Conservation (phyloP, 1,140 invertebrate species). For the Euura lappo region DNA sequence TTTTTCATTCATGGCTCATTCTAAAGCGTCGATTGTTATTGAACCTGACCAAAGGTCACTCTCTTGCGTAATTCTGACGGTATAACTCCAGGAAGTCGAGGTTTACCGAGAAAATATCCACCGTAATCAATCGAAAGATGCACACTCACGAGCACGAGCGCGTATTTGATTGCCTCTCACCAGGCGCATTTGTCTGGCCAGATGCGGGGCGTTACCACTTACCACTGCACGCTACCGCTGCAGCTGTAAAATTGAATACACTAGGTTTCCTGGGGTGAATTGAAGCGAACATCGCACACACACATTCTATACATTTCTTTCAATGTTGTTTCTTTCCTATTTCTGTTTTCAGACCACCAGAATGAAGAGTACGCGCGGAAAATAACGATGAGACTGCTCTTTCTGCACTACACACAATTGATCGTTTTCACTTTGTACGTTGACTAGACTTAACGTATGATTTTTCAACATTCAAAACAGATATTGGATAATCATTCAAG, state of each 20-base stretch:
- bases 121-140: neutral
- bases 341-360: neutral
- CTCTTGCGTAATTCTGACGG: too few species aligned
- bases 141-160: neutral
- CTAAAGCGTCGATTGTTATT: too few species aligned
- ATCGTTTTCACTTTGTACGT: neutral
- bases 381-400: neutral
- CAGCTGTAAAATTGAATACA: neutral
- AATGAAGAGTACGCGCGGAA: slow-evolving; percentile 1
- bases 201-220: neutral
- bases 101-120: too few species aligned
- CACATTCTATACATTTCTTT: too few species aligned
- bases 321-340: too few species aligned
- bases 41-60: too few species aligned
- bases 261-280: neutral
- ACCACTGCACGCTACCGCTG: neutral
- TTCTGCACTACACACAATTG: slow-evolving; percentile 1
- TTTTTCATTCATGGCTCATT: too few species aligned
- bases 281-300: neutral
- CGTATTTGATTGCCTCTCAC: neutral
- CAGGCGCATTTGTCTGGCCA: neutral
- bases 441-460: neutral
- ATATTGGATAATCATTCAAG: too few species aligned
- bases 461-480: too few species aligned
- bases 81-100: too few species aligned